Conservation (phyloP, 1,140 invertebrate genomes). For the Drosophila parabipectinata region DNA sequence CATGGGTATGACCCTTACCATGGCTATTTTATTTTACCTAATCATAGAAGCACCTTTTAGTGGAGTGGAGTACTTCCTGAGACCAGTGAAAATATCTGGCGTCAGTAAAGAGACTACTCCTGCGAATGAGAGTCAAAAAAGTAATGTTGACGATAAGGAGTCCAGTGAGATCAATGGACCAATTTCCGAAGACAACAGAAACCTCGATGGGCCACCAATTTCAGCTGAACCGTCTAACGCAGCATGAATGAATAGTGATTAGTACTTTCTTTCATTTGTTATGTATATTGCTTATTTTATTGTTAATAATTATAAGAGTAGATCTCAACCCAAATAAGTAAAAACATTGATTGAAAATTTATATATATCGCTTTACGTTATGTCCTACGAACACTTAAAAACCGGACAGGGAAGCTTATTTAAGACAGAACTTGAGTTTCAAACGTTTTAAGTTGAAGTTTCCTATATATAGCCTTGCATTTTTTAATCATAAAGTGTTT, state of each 20-base stretch:
- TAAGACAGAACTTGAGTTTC: too few relatives aligned
- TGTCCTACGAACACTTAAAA: too few relatives aligned
- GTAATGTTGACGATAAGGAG: not conserved
- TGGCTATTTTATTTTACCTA: slow-evolving; percentile 27
- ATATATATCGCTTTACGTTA: too few relatives aligned
- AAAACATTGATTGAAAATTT: not conserved
- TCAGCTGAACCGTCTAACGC: not conserved
- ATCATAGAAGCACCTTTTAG: slow-evolving; percentile 45
- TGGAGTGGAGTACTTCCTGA: slow-evolving; percentile 19
- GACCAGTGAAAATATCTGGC: not conserved
- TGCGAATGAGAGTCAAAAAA: not conserved
- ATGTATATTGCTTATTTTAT: not conserved
- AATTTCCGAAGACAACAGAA: too few relatives aligned
- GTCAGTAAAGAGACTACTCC: not conserved
- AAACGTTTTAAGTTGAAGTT: too few relatives aligned
- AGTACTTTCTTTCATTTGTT: not conserved
- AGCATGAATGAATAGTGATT: not conserved
- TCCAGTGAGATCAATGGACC: too few relatives aligned
- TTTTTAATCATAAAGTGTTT: too few relatives aligned
- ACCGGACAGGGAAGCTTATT: too few relatives aligned
- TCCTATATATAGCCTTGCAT: too few relatives aligned
- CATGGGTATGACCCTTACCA: slow-evolving; percentile 23
- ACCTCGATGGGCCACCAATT: not conserved
- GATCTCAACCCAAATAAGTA: not conserved
- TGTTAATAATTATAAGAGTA: not conserved